Evolutionary conservation across 2,113 vertebrate species (phyloP), one percentile per base, ranked within the genome.

Genomic region (Strigops habroptila): DNA sequence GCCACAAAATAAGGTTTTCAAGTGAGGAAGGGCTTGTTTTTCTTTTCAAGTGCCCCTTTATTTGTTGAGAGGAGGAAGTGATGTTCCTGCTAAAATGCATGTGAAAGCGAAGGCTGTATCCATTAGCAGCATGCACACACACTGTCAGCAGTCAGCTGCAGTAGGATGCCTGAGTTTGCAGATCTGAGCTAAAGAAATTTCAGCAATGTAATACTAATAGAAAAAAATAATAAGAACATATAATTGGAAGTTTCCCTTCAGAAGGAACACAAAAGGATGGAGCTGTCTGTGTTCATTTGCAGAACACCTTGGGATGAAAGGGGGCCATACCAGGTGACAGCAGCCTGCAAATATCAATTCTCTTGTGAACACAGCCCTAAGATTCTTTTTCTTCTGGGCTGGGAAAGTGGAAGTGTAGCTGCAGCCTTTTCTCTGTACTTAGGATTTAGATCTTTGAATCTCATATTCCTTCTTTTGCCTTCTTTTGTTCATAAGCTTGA

Each of bases 121-220:
- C 77, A 52, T 75, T 94, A 94, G 77, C 9, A 5, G 69, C 52
- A 19, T 21, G 24, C 60, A 62, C 46, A 21, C 33, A 68, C 37
- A 4, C 67, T 77, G 93, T 88, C 95, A 96, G 91, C 95, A 96
- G 64, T 95, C 93, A 94, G 93, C 93, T 96, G 92, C 83, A 43
- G 59, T 24, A 70, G 74, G 86, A 92, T 84, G 88, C 74, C 88
- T 96, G 86, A 93, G 83, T 90, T 89, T 93, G 92, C 93, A 96
- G 80, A 95, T 92, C 86, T 81, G 83, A 96, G 77, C 82, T 89
- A 53, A 71, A 82, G 86, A 65, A 37, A 87, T 91, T 69, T 80
- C 78, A 89, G 59, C 81, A 85, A 23, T 69, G 86, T 69, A 52
- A 48, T 81, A 30, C 65, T 27, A 49, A 79, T 8, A 85, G 81